These are phyloP conservation scores for Lophotis ruficrista DNA, from an alignment of 2,113 vertebrate genomes.

Conservation along the genomic window DNA sequence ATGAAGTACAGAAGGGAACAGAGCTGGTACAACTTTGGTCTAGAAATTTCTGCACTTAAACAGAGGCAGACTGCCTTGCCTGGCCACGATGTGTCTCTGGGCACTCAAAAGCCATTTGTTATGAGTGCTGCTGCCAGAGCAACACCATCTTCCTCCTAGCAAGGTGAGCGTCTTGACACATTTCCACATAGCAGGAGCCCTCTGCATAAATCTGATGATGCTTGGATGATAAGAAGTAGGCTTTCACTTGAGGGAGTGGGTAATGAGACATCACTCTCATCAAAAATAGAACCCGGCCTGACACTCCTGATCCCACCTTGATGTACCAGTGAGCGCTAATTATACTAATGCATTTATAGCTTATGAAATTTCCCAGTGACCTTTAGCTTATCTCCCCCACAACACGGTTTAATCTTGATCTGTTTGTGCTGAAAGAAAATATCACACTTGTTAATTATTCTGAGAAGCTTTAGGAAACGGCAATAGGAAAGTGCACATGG, in stretches of 20 bases:
- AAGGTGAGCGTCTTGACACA: background rate
- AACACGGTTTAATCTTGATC: conserved; percentile 69
- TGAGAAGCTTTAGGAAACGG: conserved; percentile 52
- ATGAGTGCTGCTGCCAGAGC: background rate
- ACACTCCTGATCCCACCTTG: conserved; percentile 57
- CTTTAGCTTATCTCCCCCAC: conserved; percentile 69
- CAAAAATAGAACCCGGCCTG: conserved; percentile 52
- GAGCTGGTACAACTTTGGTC: background rate
- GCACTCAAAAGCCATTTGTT: background rate
- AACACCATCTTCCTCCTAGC: background rate
- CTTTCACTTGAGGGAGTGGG: conserved; percentile 46
- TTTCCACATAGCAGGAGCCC: background rate
- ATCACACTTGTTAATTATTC: conserved; percentile 73
- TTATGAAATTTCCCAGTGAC: conserved; percentile 66
- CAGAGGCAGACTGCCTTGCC: background rate
- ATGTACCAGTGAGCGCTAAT: conserved; percentile 56
- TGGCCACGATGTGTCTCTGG: background rate
- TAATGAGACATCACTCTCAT: conserved; percentile 62
- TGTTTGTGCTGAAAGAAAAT: conserved; percentile 72
- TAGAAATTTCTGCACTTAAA: background rate
- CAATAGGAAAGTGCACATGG: conserved; percentile 21
- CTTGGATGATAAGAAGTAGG: conserved; percentile 34
- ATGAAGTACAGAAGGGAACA: background rate
- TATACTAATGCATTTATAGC: conserved; percentile 64
- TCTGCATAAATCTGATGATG: background rate